Base-by-base conservation (phyloP, 2,113 vertebrate genomes). In the Menidia beryllina region DNA sequence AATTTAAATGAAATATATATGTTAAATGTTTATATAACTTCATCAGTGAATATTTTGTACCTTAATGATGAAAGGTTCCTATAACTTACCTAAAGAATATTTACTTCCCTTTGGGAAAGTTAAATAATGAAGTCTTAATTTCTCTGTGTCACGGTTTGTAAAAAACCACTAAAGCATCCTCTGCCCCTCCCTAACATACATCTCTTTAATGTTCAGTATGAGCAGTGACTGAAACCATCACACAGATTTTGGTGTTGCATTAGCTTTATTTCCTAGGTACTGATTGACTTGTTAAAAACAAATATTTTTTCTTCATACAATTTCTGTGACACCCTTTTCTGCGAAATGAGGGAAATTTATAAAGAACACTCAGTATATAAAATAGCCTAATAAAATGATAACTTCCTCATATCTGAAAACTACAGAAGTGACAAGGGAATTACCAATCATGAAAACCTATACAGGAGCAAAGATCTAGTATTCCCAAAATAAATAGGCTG, bases 401-500 rank as follows among this genome's bases (percentile, higher is more conserved):
- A 69, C 24, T 62, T 56, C 3, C 54, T 23, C 24, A 69, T 13
- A 13, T 49, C 52, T 58, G 64, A 67, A 49, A 56, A 51, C 58
- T 81, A 59, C n/a, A 58, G 26, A 17, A 51, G 61, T 41, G 58
- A 27, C 11, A 50, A 7, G 11, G 54, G 24, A 70, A 69, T 64
- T 72, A 75, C 11, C 12, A 50, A 19, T 58, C 48, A 49, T 52
- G 56, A 24, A 51, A 66, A 61, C 52, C 78, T 82, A 69, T 73
- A 83, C 55, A 48, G 34, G 52, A 74, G 74, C 62, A 63, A 53
- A 67, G 25, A 24, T 36, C 82, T 73, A 70, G 25, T 1, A 54
- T 51, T 36, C 43, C 68, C 59, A 61, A 59, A 83, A 89, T 86
- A 84, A 90, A 90, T 89, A 85, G 68, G 68, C 79, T 51, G 43